Evolutionary conservation across 2,113 vertebrate genomes (phyloP).

Genomic region (Sphaerodactylus townsendi): DNA sequence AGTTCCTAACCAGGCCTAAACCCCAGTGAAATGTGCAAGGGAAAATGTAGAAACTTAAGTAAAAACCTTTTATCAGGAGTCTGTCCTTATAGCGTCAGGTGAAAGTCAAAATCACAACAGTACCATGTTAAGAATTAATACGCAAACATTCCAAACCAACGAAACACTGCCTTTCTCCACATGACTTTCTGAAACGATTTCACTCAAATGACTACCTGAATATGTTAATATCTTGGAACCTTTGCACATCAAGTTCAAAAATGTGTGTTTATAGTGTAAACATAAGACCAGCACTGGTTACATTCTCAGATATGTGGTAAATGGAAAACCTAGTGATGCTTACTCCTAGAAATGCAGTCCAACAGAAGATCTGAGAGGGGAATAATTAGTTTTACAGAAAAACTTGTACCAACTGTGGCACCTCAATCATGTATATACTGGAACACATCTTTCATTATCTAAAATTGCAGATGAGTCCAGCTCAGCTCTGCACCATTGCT

Average conservation of each 20-base stretch:
- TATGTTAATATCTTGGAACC: neutral
- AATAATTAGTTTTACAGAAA: neutral
- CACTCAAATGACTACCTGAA: no score
- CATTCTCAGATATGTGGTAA: neutral
- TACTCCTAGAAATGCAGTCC: neutral
- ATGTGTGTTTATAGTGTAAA: neutral
- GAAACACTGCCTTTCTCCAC: neutral
- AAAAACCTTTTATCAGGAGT: neutral
- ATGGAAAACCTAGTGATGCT: neutral
- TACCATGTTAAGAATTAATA: neutral
- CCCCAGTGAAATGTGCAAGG: no score
- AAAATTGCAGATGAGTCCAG: no score
- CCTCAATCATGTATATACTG: neutral
- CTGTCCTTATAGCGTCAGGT: neutral
- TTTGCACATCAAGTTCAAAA: neutral
- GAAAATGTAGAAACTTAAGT: no score
- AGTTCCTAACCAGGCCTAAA: no score
- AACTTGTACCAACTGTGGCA: neutral
- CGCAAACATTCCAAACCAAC: neutral
- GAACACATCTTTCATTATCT: neutral
- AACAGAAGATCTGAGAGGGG: neutral
- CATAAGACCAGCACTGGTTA: neutral
- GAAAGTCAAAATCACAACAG: neutral
- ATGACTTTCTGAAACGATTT: neutral
- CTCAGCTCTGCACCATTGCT: no score